These are phyloP conservation scores for Ganaspis brasiliensis DNA, from an alignment of 2,888 invertebrate genomes.

Conservation along the genomic window DNA sequence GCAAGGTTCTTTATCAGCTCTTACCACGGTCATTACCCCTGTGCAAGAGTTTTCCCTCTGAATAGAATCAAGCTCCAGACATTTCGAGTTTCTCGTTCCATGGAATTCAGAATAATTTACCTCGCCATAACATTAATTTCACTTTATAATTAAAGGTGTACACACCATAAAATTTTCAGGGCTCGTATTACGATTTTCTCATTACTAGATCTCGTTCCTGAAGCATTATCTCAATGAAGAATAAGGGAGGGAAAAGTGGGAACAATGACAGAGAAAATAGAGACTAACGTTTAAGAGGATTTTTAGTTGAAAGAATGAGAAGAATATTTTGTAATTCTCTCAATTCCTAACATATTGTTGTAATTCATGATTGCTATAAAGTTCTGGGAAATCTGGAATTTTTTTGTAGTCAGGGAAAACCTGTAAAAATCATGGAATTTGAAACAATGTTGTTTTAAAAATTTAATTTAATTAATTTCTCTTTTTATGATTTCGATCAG, in stretches of 20 bases:
- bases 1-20: constrained; percentile 42
- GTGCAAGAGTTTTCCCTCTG: constrained; percentile 32
- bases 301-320: no score
- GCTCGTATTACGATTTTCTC: constrained; percentile 25
- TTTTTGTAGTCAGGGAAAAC: no score
- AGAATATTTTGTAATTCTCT: no score
- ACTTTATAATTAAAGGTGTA: constrained; percentile 35
- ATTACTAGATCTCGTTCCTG: background rate
- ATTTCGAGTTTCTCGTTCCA: constrained; percentile 35
- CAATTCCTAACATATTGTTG: no score
- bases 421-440: no score
- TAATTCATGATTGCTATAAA: no score
- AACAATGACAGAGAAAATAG: background rate
- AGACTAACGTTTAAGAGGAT: background rate
- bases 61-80: constrained; percentile 41
- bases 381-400: no score
- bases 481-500: no score
- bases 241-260: background rate
- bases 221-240: background rate
- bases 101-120: constrained; percentile 43
- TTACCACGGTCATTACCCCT: constrained; percentile 42
- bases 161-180: constrained; percentile 9
- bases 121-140: constrained; percentile 20
- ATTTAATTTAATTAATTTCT: no score
- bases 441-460: no score